A percentile compares a stretch with the other conserved stretches of the same genome.
These are phyloP conservation scores for Gambusia affinis DNA, from an alignment of 2,113 vertebrate species.

Conservation along the genomic window DNA sequence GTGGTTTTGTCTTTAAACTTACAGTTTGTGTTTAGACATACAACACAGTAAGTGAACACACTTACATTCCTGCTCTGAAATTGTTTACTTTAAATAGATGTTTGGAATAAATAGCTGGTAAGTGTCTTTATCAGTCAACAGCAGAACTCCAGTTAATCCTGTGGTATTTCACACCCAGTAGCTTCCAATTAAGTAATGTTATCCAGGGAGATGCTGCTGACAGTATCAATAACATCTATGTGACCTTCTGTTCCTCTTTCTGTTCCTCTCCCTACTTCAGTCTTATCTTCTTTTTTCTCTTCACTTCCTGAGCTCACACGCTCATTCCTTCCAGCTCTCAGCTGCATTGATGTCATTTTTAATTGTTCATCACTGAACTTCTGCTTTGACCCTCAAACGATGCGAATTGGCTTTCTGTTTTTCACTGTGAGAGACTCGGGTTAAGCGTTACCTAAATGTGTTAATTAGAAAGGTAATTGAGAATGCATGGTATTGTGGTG, in stretches of 20 bases:
- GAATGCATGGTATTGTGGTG: slow-evolving; percentile 4
- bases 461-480: slow-evolving; percentile 46
- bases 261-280: slow-evolving; percentile 20
- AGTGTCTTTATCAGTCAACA: slow-evolving; percentile 63
- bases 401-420: slow-evolving; percentile 7
- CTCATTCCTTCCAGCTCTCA: slow-evolving; percentile 11
- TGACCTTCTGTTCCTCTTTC: slow-evolving; percentile 53
- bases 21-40: neutral
- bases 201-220: slow-evolving; percentile 59
- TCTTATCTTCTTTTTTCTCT: slow-evolving; percentile 10
- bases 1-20: neutral
- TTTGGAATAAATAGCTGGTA: slow-evolving; percentile 54
- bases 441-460: slow-evolving; percentile 23
- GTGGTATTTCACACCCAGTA: slow-evolving; percentile 75
- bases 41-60: slow-evolving; percentile 2
- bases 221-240: slow-evolving; percentile 71
- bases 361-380: slow-evolving; percentile 31
- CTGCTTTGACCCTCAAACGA: slow-evolving; percentile 9
- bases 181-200: slow-evolving; percentile 69
- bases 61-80: slow-evolving; percentile 20
- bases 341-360: slow-evolving; percentile 33
- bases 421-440: neutral
- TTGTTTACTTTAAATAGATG: slow-evolving; percentile 53
- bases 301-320: slow-evolving; percentile 4
- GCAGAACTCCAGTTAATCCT: slow-evolving; percentile 58